Conservation (phyloP, 2,113 vertebrate genomes). For the Taurulus bubalis region DNA sequence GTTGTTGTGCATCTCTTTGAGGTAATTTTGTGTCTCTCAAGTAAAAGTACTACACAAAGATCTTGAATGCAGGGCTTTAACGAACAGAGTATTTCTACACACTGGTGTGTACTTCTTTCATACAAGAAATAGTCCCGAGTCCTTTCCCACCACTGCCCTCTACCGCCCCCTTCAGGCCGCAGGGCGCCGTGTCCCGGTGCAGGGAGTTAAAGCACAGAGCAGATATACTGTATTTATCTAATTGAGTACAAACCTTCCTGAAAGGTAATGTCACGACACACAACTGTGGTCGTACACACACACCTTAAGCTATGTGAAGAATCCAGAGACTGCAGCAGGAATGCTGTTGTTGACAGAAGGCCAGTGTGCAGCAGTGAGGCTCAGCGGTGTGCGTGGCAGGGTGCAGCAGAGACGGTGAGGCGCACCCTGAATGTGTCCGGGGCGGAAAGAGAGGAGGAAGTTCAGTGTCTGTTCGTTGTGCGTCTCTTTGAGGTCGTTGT, state of each 20-base stretch:
- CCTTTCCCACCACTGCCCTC: constrained; percentile 77
- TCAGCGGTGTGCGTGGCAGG: constrained; percentile 92
- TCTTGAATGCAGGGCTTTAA: background rate
- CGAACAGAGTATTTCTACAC: background rate
- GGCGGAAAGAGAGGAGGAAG: background rate
- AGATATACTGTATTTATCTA: no score
- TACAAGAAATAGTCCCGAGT: background rate
- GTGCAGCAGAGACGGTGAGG: constrained; percentile 89
- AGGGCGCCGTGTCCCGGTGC: constrained; percentile 95
- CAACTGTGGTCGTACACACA: background rate
- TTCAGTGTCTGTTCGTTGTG: background rate
- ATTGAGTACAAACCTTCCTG: no score
- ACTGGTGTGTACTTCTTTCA: background rate
- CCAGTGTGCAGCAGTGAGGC: constrained; percentile 60
- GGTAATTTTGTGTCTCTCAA: no score
- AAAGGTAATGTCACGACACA: no score
- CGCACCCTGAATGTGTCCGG: constrained; percentile 85
- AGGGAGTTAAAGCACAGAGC: constrained; percentile 62
- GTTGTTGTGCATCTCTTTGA: no score
- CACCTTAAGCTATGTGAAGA: constrained; percentile 10
- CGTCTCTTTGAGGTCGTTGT: background rate
- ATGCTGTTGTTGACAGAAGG: constrained; percentile 83
- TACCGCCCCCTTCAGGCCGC: constrained; percentile 92
- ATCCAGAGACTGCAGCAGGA: constrained; percentile 35
- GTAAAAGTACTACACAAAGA: no score